These are phyloP conservation scores for Trachymyrmex septentrionalis DNA, from an alignment of 1,140 invertebrate genomes.

Conservation along the genomic window DNA sequence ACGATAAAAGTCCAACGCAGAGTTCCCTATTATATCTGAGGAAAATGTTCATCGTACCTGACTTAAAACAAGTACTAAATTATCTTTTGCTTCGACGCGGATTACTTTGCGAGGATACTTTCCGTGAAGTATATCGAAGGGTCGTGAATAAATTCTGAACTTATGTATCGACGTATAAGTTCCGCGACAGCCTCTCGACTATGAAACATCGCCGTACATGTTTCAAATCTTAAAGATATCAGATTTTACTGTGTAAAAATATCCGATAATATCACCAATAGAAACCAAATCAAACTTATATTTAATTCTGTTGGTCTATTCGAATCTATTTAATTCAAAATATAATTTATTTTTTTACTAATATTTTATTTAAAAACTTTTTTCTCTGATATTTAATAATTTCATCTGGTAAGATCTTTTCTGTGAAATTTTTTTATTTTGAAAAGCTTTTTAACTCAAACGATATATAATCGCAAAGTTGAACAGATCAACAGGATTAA, in stretches of 20 bases:
- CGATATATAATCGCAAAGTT: too few relatives aligned
- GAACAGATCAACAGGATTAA: too few relatives aligned
- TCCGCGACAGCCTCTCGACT: constrained; percentile 13
- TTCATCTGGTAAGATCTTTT: too few relatives aligned
- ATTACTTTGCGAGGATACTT: constrained; percentile 59
- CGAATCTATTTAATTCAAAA: too few relatives aligned
- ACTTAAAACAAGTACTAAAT: constrained; percentile 68
- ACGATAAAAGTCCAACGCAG: constrained; percentile 64
- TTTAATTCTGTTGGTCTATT: background rate
- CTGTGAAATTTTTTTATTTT: too few relatives aligned
- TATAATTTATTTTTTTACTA: too few relatives aligned
- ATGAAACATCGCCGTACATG: constrained; percentile 34
- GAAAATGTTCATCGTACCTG: constrained; percentile 56
- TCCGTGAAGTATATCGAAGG: constrained; percentile 45
- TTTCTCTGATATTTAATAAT: too few relatives aligned
- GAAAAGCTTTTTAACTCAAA: too few relatives aligned
- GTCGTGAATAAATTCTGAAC: constrained; percentile 54
- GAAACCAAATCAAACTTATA: background rate
- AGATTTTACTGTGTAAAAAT: background rate
- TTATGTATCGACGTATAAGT: constrained; percentile 60
- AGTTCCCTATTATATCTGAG: constrained; percentile 45
- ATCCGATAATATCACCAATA: background rate
- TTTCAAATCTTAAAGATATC: constrained; percentile 37
- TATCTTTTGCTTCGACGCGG: constrained; percentile 33
- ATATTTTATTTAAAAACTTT: too few relatives aligned